These are phyloP conservation scores for Silurus asotus DNA, from an alignment of 2,113 vertebrate genomes.

Conservation along the genomic window DNA sequence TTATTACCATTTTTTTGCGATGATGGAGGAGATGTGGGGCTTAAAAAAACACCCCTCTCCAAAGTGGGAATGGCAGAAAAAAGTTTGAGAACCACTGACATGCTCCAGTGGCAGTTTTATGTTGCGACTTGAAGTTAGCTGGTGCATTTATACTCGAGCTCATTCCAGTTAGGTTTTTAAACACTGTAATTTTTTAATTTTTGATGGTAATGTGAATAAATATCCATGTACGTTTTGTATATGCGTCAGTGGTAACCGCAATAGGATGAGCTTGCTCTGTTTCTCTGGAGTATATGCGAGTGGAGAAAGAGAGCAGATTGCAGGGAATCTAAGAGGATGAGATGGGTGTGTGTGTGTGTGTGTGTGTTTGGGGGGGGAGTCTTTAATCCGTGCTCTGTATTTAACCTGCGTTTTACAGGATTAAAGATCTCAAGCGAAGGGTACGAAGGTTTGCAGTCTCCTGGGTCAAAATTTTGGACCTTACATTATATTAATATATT, in stretches of 20 bases:
- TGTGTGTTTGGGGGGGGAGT: not conserved
- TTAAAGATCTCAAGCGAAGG: not conserved
- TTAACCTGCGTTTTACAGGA: conserved; percentile 19
- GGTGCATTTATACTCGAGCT: not conserved
- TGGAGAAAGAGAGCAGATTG: not conserved
- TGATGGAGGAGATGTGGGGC: too few relatives aligned
- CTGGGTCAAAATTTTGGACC: not conserved
- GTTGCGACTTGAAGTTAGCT: not conserved
- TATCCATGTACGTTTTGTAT: not conserved
- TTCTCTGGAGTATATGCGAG: not conserved
- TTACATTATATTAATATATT: too few relatives aligned
- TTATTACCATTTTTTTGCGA: too few relatives aligned
- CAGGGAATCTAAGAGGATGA: conserved; percentile 7
- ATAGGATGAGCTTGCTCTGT: not conserved
- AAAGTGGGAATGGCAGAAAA: too few relatives aligned
- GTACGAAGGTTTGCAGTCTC: not conserved
- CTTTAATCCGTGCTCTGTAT: conserved; percentile 17
- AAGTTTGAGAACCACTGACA: not conserved
- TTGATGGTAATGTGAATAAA: not conserved
- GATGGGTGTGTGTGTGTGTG: too few relatives aligned
- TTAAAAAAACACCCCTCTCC: too few relatives aligned
- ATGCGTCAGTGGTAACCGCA: not conserved
- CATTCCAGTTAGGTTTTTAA: too few relatives aligned
- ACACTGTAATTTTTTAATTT: not conserved
- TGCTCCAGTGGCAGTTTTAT: not conserved